Conservation (phyloP, 2,113 vertebrate species). For the Oryzias curvinotus region DNA sequence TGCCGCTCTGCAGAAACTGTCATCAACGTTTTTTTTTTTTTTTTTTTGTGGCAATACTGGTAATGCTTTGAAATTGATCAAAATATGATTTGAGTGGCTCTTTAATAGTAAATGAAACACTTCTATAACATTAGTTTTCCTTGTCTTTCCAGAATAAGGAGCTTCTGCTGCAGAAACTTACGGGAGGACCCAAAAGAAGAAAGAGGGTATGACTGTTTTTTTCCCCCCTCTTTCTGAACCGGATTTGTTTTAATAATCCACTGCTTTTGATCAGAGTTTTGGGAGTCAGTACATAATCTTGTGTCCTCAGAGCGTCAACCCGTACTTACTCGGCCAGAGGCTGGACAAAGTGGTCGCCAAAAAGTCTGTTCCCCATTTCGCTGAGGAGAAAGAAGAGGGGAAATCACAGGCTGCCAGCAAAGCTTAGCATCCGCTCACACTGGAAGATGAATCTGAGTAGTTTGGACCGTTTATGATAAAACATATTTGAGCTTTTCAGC, state of each 20-base stretch:
- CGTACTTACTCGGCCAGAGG: slow-evolving; percentile 91
- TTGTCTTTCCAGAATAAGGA: slow-evolving; percentile 87
- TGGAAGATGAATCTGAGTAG: slow-evolving; percentile 13
- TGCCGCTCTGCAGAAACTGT: no score
- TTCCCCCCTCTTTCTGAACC: slow-evolving; percentile 26
- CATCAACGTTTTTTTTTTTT: no score
- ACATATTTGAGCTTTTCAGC: slow-evolving; percentile 19
- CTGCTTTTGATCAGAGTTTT: background rate
- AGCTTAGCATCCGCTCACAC: slow-evolving; percentile 27
- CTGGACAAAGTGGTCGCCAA: slow-evolving; percentile 97
- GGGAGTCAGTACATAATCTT: slow-evolving; percentile 20
- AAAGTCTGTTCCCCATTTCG: slow-evolving; percentile 95
- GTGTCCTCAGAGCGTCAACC: slow-evolving; percentile 87
- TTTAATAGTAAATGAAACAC: no score
- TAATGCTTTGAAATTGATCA: no score
- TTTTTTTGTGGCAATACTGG: no score
- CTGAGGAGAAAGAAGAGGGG: slow-evolving; percentile 86
- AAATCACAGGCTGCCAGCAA: slow-evolving; percentile 31
- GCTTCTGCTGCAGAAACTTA: slow-evolving; percentile 91
- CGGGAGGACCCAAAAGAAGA: slow-evolving; percentile 85
- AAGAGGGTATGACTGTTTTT: slow-evolving; percentile 83
- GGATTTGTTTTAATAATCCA: slow-evolving; percentile 28
- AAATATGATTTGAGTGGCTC: no score
- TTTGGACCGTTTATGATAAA: background rate
- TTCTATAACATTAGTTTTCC: slow-evolving; percentile 7